Evolutionary conservation across 1,140 invertebrate genomes (phyloP).

Genomic region (Bathynomus jamesi): DNA sequence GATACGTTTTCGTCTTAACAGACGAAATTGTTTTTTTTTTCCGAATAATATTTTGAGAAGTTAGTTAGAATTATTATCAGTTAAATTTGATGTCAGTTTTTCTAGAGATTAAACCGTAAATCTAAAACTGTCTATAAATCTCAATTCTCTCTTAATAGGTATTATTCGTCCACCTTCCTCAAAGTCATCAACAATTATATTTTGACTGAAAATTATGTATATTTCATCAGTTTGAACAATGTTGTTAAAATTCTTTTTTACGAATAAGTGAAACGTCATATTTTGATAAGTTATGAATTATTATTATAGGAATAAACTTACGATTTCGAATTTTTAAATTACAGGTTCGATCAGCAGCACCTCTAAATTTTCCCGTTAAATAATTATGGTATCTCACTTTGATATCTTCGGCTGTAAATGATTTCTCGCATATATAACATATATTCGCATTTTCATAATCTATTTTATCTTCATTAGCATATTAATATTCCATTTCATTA

Average conservation of each 20-base stretch:
- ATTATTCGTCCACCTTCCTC: not conserved
- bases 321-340: not conserved
- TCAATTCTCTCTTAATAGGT: not conserved
- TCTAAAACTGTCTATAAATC: slow-evolving; percentile 3
- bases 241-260: not conserved
- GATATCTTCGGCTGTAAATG: not conserved
- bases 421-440: not conserved
- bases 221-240: not conserved
- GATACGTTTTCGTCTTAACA: not conserved
- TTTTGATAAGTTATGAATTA: not conserved
- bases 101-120: not conserved
- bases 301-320: not conserved
- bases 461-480: too few species aligned
- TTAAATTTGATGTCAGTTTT: not conserved
- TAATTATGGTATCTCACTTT: not conserved
- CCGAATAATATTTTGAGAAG: not conserved
- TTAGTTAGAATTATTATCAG: not conserved
- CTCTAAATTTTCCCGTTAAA: not conserved
- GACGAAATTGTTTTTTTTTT: not conserved
- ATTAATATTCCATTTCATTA: too few species aligned
- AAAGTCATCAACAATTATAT: not conserved
- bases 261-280: not conserved
- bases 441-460: not conserved
- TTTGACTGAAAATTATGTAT: not conserved
- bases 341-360: not conserved